phyloP scores from a whole-genome alignment of 2,888 invertebrate genomes.

The Drosophila multiciliata region DNA sequence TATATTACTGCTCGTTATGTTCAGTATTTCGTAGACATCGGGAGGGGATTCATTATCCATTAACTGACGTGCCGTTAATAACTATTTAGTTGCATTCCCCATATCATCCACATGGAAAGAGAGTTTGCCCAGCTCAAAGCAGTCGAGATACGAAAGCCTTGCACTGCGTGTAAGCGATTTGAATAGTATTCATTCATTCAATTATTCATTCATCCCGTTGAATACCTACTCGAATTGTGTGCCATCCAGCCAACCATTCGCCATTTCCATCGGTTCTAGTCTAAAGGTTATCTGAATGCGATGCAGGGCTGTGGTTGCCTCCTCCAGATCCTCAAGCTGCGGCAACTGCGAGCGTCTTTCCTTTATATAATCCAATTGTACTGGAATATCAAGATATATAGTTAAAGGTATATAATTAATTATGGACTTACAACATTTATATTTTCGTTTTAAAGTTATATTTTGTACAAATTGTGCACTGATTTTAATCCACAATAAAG shows the following conservation, averaged over 20 bases:
- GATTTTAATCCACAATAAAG: background rate
- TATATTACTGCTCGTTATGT: slow-evolving; percentile 6
- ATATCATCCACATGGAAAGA: slow-evolving; percentile 17
- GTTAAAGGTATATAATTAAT: background rate
- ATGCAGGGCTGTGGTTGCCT: slow-evolving; percentile 28
- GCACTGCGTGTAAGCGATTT: slow-evolving; percentile 21
- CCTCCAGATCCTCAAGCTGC: background rate
- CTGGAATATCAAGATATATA: slow-evolving; percentile 19
- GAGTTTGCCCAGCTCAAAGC: slow-evolving; percentile 38
- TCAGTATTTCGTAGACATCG: slow-evolving; percentile 4
- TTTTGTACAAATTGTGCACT: background rate
- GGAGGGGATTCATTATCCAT: background rate
- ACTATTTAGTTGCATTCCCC: slow-evolving; percentile 30
- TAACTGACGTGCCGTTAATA: background rate
- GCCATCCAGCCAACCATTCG: slow-evolving; percentile 46
- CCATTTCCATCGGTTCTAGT: slow-evolving; percentile 24
- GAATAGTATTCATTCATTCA: background rate
- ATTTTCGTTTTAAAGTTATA: background rate
- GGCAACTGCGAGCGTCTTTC: slow-evolving; percentile 13
- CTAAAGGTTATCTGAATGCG: slow-evolving; percentile 37
- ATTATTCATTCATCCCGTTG: background rate
- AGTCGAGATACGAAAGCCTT: slow-evolving; percentile 43
- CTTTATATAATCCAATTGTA: slow-evolving; percentile 33
- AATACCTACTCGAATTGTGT: slow-evolving; percentile 36
- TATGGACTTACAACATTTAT: background rate